phyloP scores from a whole-genome alignment of 1,140 invertebrate species.

The Lanistes nyassanus region DNA sequence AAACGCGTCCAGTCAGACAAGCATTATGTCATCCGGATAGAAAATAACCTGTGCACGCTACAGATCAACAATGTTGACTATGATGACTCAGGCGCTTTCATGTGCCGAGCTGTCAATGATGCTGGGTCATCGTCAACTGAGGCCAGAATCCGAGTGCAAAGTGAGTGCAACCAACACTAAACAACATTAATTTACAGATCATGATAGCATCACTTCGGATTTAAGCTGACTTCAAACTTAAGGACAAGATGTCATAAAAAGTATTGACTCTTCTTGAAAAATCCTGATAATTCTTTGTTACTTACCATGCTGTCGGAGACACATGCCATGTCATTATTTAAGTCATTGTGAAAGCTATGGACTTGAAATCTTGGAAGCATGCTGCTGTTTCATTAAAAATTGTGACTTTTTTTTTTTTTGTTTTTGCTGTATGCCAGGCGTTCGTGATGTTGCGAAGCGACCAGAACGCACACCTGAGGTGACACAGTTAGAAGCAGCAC shows the following conservation, averaged over 20 bases:
- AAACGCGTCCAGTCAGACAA: constrained; percentile 50
- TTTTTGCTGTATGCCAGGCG: constrained; percentile 22
- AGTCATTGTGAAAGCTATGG: neutral
- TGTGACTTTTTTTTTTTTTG: neutral
- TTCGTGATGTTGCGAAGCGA: constrained; percentile 23
- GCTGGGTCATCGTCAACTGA: constrained; percentile 75
- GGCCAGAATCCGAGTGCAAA: constrained; percentile 55
- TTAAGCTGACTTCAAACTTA: too few species aligned
- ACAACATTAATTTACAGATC: too few species aligned
- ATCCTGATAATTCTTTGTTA: neutral
- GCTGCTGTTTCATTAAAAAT: too few species aligned
- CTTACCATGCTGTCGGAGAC: too few species aligned
- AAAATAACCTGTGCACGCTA: constrained; percentile 45
- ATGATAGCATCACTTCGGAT: too few species aligned
- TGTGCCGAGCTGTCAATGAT: constrained; percentile 97
- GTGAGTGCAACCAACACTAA: constrained; percentile 44
- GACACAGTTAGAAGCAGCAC: constrained; percentile 20
- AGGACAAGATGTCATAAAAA: too few species aligned
- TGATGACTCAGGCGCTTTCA: constrained; percentile 96
- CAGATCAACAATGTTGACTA: constrained; percentile 66
- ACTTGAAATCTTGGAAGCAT: neutral
- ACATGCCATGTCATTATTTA: neutral
- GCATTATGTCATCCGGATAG: constrained; percentile 47
- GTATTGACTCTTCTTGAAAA: too few species aligned
- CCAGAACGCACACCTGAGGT: constrained; percentile 17